Base-by-base conservation (phyloP, 92 coral and sea anemone genomes). In the Virgularia gustaviana region DNA sequence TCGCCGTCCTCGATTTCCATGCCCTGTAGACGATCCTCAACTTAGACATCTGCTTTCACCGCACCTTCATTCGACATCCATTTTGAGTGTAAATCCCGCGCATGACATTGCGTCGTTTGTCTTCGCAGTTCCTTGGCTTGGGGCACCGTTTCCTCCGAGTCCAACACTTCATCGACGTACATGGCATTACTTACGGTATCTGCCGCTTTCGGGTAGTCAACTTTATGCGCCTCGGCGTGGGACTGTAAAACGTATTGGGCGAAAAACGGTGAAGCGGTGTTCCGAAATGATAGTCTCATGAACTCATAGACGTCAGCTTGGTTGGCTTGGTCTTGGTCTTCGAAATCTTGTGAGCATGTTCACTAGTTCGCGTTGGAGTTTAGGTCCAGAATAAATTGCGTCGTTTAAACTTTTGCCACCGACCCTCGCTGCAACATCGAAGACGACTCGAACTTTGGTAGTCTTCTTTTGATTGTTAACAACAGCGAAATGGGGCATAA, bases 261-360 rank as follows among this genome's bases (percentile, higher is more conserved):
- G 75, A 81, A 81, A 47, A 81, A 75, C 0, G 85, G 81, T n/a
- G 82, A 75, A 6, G 84, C 64, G 6, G 80, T 78, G n/a, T 83
- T 78, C 23, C 77, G 79, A 32, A 78, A 78, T 25, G 72, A 23
- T 4, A 72, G 79, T 30, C 79, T 60, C 3, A 35, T 7, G 25
- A 62, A 47, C 65, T 62, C 62, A 35, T 73, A 78, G 51, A 72
- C 52, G 1, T 82, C 83, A 0, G 78, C 78, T 13, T 16, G 30
- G 1, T 54, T 54, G 0, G 70, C 45, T 5, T 47, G 42, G 12
- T 77, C 84, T 35, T 9, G 66, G 68, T 24, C 53, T 63, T 15
- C 78, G 63, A 25, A 78, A 83, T 15, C 61, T 56, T 2, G 61
- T 49, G 28, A 78, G 53, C 9, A 79, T 73, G 11, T 79, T 78